These are phyloP conservation scores for Bombus fervidus DNA, from an alignment of 1,140 invertebrate species.

Conservation along the genomic window DNA sequence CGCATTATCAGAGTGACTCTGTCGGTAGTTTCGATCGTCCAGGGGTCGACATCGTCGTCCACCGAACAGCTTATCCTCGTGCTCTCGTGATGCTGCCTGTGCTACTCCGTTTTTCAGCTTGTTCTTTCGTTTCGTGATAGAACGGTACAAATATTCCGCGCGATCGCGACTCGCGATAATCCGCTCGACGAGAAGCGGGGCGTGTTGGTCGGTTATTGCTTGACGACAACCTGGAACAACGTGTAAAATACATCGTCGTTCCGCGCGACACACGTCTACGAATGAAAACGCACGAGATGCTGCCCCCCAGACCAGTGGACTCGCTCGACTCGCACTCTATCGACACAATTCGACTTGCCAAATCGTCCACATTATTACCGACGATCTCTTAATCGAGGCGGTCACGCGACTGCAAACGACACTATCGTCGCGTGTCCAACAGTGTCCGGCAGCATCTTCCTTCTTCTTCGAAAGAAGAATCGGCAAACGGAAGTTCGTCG, in stretches of 20 bases:
- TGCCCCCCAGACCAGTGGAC: constrained; percentile 16
- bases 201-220: background rate
- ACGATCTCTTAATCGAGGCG: background rate
- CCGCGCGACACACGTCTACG: constrained; percentile 6
- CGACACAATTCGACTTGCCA: background rate
- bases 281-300: constrained; percentile 21
- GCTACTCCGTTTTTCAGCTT: background rate
- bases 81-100: constrained; percentile 56
- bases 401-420: background rate
- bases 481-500: background rate
- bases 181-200: no score
- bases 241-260: background rate
- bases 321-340: constrained; percentile 9
- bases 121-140: constrained; percentile 38
- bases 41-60: constrained; percentile 59
- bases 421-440: background rate
- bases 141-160: background rate
- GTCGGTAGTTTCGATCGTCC: constrained; percentile 75
- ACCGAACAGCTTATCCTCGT: constrained; percentile 55
- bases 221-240: background rate
- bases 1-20: constrained; percentile 54
- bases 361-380: background rate
- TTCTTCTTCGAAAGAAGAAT: no score
- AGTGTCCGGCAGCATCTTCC: background rate
- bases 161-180: no score